A percentile compares a stretch with the other conserved stretches of the same genome.
These are phyloP conservation scores for Pithecia hirsuta DNA, from an alignment of 2,797 vertebrate genomes.

Conservation along the genomic window DNA sequence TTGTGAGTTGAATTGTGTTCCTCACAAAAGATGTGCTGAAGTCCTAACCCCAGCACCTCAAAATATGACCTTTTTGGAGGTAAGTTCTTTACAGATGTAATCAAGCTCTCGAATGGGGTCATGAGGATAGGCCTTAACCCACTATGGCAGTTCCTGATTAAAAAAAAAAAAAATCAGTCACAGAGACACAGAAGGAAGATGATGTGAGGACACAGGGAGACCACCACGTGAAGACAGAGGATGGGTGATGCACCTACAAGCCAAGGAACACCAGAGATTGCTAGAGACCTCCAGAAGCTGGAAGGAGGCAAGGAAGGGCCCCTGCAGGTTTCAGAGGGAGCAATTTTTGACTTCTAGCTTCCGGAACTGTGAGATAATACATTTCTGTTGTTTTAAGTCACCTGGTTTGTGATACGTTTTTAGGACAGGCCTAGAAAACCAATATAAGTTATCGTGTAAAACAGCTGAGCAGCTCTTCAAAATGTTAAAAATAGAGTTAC, in stretches of 20 bases:
- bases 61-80: not conserved
- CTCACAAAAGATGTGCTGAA: not conserved
- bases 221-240: not conserved
- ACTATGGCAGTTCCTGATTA: not conserved
- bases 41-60: not conserved
- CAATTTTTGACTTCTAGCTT: not conserved
- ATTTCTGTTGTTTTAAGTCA: not conserved
- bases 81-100: not conserved
- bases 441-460: not conserved
- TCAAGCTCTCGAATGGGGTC: not conserved
- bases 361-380: not conserved
- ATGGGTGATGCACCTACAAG: not conserved
- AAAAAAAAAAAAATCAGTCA: not conserved
- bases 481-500: not conserved
- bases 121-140: not conserved
- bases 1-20: not conserved
- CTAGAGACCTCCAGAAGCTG: not conserved
- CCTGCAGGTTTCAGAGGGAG: not conserved
- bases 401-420: not conserved
- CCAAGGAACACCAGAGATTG: not conserved
- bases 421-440: not conserved
- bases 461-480: not conserved
- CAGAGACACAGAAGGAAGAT: not conserved
- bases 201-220: not conserved
- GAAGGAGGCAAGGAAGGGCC: not conserved